Conservation (phyloP, 2,797 vertebrate species). For the Coregonus sp. region DNA sequence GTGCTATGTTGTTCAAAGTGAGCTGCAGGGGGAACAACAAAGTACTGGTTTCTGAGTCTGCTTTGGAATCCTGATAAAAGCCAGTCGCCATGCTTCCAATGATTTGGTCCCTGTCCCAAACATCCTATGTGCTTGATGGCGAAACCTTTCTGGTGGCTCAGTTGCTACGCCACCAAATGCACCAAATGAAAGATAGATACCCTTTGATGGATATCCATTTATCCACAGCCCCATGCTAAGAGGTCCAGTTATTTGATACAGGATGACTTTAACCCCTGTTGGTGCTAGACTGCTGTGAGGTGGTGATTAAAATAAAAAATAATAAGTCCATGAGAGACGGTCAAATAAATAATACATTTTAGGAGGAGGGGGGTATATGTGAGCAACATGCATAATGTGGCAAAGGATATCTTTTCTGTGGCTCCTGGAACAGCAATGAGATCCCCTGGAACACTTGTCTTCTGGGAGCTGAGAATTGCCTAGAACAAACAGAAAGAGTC, state of each 20-base stretch:
- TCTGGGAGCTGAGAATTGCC: conserved; percentile 81
- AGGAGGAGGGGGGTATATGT: neutral
- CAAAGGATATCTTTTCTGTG: conserved; percentile 86
- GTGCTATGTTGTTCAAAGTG: conserved; percentile 45
- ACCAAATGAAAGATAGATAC: conserved; percentile 8
- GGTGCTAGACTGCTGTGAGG: neutral
- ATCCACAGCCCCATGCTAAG: conserved; percentile 22
- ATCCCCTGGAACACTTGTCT: conserved; percentile 81
- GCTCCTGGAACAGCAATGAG: conserved; percentile 76
- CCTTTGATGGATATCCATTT: conserved; percentile 39
- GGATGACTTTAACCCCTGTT: neutral
- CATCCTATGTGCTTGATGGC: conserved; percentile 24
- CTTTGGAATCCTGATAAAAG: conserved; percentile 23
- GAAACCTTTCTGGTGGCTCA: conserved; percentile 45
- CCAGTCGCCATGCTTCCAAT: conserved; percentile 22
- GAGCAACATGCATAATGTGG: neutral
- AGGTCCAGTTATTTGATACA: conserved; percentile 30
- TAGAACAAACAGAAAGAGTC: conserved; percentile 43
- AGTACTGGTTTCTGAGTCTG: conserved; percentile 43
- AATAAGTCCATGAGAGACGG: neutral
- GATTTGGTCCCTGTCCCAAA: conserved; percentile 26
- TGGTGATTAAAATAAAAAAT: neutral
- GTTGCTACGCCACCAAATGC: conserved; percentile 40
- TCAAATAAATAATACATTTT: neutral
- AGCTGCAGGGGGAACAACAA: conserved; percentile 29